Conservation (phyloP, 1,140 invertebrate species). For the Penaeus vannamei region DNA sequence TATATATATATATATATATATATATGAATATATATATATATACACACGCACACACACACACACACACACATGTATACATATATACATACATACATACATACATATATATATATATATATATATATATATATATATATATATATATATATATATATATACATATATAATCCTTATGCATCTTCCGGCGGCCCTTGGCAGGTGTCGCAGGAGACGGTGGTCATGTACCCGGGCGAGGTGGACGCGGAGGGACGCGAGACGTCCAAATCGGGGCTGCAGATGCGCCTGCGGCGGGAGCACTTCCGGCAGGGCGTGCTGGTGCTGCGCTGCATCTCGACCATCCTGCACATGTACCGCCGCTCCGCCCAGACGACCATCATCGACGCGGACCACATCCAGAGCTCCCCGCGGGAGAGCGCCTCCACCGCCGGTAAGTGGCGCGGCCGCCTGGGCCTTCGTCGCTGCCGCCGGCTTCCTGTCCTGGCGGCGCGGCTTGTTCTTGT, state of each 20-base stretch:
- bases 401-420: conserved; percentile 37
- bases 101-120: too few relatives aligned
- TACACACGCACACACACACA: too few relatives aligned
- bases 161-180: too few relatives aligned
- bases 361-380: conserved; percentile 24
- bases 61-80: too few relatives aligned
- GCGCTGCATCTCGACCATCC: conserved; percentile 28
- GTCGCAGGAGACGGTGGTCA: conserved; percentile 47
- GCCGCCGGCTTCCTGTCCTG: not conserved
- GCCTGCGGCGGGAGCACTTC: conserved; percentile 29
- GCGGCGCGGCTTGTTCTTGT: too few relatives aligned
- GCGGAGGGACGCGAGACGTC: conserved; percentile 20
- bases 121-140: too few relatives aligned
- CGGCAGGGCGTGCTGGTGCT: conserved; percentile 37
- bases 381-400: conserved; percentile 1
- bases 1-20: too few relatives aligned
- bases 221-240: conserved; percentile 38
- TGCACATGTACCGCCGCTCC: conserved; percentile 37
- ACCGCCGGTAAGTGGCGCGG: conserved; percentile 14
- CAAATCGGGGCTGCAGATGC: conserved; percentile 51
- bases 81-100: too few relatives aligned
- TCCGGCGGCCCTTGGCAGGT: not conserved
- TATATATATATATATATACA: too few relatives aligned
- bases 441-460: too few relatives aligned
- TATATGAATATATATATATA: too few relatives aligned